A percentile compares a stretch with the other conserved stretches of the same genome.
Conservation (phyloP, 2,113 vertebrate genomes). For the Craseonycteris thonglongyai region DNA sequence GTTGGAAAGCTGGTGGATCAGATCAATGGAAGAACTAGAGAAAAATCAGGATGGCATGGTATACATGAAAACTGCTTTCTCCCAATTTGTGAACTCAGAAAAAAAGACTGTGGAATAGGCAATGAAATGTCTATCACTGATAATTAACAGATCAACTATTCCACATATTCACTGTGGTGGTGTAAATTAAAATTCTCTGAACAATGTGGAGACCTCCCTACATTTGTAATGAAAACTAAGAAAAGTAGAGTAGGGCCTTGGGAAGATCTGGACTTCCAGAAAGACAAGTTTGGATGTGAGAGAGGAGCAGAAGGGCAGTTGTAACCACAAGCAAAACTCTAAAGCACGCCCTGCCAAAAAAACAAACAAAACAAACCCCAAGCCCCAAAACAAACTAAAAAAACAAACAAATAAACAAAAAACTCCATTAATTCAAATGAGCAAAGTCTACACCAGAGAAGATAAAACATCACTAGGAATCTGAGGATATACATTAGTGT, state of each 20-base stretch:
- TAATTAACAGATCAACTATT: neutral
- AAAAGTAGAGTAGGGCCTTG: neutral
- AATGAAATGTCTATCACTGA: neutral
- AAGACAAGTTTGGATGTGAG: neutral
- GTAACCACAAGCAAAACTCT: neutral
- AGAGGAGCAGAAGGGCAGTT: neutral
- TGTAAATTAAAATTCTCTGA: neutral
- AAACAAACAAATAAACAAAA: too few species aligned
- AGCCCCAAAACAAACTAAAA: too few species aligned
- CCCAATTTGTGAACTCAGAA: neutral
- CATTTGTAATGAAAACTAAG: neutral
- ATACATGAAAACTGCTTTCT: neutral
- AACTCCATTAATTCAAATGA: neutral
- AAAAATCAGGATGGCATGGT: neutral
- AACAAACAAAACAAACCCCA: neutral
- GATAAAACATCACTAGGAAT: neutral
- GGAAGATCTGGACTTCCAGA: neutral
- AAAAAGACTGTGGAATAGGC: neutral
- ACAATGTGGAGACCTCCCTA: neutral
- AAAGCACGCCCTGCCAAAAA: neutral
- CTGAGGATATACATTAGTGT: neutral
- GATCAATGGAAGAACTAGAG: neutral
- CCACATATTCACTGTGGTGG: neutral
- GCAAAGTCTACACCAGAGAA: neutral
- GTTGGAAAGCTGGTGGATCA: neutral